phyloP scores from a whole-genome alignment of 2,113 vertebrate species.

The Enhydra lutris region DNA sequence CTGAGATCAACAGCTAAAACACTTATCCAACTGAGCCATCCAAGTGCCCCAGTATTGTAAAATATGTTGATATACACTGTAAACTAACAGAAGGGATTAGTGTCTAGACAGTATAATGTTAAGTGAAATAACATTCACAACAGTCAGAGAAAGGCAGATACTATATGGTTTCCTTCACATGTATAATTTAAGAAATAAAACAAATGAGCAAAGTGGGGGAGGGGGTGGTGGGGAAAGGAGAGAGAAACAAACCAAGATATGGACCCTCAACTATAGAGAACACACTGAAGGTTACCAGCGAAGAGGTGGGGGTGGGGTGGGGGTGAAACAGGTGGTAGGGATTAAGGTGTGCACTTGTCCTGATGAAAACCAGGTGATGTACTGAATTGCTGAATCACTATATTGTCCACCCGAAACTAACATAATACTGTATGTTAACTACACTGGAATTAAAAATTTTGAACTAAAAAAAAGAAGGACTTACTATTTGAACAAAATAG shows the following conservation, averaged over 20 bases:
- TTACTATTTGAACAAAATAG: slow-evolving; percentile 31
- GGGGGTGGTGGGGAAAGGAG: background rate
- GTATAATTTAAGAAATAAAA: background rate
- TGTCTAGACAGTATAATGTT: background rate
- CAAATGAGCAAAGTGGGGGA: background rate
- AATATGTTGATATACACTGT: background rate
- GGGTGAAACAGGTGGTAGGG: background rate
- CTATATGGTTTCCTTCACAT: background rate
- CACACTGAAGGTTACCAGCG: background rate
- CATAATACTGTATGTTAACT: background rate
- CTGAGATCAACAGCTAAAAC: background rate
- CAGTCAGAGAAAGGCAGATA: background rate
- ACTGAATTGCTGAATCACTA: background rate
- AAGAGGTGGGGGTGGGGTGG: background rate
- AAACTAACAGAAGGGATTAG: slow-evolving; percentile 4
- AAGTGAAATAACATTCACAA: background rate
- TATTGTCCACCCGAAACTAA: background rate
- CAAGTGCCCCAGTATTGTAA: background rate
- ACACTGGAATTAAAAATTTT: background rate
- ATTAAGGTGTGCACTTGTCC: background rate
- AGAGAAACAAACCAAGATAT: background rate
- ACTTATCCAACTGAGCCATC: background rate
- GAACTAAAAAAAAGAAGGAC: background rate
- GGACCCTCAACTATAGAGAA: background rate
- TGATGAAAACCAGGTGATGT: background rate